Conservation (phyloP, 1,140 invertebrate species). For the Mactra quadrangularis region DNA sequence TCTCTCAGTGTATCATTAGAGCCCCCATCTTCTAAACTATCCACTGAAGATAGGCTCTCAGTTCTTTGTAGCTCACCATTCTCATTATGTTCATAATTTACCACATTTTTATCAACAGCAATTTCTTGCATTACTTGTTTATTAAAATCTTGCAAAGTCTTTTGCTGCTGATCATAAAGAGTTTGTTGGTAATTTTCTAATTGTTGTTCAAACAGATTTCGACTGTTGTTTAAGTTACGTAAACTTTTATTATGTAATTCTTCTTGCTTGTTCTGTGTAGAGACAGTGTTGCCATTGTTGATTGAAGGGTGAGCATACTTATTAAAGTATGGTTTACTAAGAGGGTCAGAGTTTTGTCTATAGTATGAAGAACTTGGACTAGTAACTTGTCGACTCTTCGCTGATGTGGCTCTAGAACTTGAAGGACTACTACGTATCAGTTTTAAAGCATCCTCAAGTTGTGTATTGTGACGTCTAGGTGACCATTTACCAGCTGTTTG, state of each 20-base stretch:
- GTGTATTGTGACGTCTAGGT: slow-evolving; percentile 18
- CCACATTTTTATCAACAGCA: slow-evolving; percentile 60
- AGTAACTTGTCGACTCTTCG: slow-evolving; percentile 9
- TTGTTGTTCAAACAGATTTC: slow-evolving; percentile 78
- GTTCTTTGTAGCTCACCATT: slow-evolving; percentile 35
- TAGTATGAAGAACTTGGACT: slow-evolving; percentile 33
- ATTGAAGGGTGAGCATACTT: slow-evolving; percentile 61
- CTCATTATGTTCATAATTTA: slow-evolving; percentile 29
- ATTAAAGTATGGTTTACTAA: slow-evolving; percentile 65
- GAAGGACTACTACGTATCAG: slow-evolving; percentile 63
- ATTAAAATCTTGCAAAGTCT: slow-evolving; percentile 74
- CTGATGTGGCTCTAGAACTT: slow-evolving; percentile 1
- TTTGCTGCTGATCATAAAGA: slow-evolving; percentile 73
- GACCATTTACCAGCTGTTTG: slow-evolving; percentile 44
- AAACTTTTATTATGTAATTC: slow-evolving; percentile 73
- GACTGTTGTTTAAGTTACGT: slow-evolving; percentile 73
- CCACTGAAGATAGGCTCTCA: slow-evolving; percentile 74
- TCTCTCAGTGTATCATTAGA: slow-evolving; percentile 53
- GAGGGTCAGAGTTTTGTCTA: slow-evolving; percentile 57
- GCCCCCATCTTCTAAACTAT: slow-evolving; percentile 71
- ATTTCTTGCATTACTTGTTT: slow-evolving; percentile 73
- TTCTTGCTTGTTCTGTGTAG: slow-evolving; percentile 39
- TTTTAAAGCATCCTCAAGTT: slow-evolving; percentile 68
- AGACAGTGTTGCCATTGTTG: slow-evolving; percentile 14
- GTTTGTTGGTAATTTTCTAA: slow-evolving; percentile 73